phyloP scores from a whole-genome alignment of 92 coral and sea anemone species.

The Pocillopora meandrina region DNA sequence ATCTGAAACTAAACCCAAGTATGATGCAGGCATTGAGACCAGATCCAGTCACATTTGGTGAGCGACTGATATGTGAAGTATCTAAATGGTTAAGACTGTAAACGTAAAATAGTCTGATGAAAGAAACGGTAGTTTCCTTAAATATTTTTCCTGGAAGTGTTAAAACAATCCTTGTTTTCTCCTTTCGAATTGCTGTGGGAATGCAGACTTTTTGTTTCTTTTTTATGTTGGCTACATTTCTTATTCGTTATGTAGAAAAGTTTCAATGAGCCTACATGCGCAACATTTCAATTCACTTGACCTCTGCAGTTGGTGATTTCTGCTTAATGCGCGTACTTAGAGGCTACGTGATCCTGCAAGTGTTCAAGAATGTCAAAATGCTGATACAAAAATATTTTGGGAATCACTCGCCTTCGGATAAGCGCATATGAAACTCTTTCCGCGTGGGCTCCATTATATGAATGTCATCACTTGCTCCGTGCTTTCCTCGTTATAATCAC shows the following conservation, averaged over 20 bases:
- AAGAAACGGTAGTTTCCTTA: no score
- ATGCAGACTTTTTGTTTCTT: neutral
- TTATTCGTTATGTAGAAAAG: neutral
- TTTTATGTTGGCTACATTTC: neutral
- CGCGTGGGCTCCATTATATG: neutral
- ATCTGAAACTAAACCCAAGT: constrained; percentile 45
- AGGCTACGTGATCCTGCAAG: neutral
- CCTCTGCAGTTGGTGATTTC: neutral
- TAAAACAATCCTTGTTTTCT: no score
- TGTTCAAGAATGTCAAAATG: neutral
- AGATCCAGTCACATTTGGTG: constrained; percentile 74
- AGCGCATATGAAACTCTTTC: constrained; percentile 84
- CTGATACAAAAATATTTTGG: neutral
- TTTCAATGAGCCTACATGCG: neutral
- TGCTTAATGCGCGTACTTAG: neutral
- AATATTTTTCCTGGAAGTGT: no score
- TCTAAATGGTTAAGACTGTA: no score
- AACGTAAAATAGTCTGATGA: no score
- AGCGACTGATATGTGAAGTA: neutral
- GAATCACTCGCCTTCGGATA: constrained; percentile 85
- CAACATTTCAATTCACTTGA: neutral
- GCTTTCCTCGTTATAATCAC: no score
- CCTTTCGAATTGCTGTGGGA: no score
- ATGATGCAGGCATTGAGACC: constrained; percentile 64
- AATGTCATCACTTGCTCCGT: no score